These are phyloP conservation scores for Platycheirus rosarum DNA, from an alignment of 2,888 invertebrate species.

Conservation along the genomic window DNA sequence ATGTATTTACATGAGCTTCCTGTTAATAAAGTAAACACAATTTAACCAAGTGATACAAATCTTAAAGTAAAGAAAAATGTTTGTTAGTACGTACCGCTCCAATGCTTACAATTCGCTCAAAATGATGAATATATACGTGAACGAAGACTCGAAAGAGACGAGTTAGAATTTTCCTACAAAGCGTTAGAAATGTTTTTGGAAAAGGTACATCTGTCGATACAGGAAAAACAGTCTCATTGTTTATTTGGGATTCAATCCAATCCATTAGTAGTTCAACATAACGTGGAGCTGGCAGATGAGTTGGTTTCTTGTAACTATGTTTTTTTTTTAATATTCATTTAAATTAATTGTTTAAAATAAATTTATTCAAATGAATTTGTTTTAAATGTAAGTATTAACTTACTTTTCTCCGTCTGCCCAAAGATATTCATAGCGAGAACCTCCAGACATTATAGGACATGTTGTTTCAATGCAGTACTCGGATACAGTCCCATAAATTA, in stretches of 20 bases:
- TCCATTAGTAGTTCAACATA: conserved; percentile 94
- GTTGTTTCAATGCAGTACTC: conserved; percentile 92
- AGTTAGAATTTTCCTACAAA: conserved; percentile 94
- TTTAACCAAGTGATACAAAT: neutral
- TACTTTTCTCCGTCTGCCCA: conserved; percentile 93
- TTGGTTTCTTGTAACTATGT: conserved; percentile 88
- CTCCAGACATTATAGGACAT: conserved; percentile 96
- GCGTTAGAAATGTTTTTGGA: conserved; percentile 90
- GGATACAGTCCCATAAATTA: conserved; percentile 94
- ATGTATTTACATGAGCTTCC: conserved; percentile 96
- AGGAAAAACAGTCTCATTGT: conserved; percentile 93
- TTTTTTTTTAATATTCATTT: neutral
- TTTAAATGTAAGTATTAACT: too few relatives aligned
- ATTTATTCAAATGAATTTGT: too few relatives aligned
- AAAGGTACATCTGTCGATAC: conserved; percentile 94
- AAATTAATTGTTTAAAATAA: neutral
- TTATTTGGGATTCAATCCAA: conserved; percentile 95
- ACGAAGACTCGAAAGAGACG: conserved; percentile 95
- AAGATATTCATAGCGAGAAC: conserved; percentile 93
- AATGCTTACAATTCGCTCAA: conserved; percentile 92
- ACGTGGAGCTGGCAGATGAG: conserved; percentile 91
- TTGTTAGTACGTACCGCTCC: conserved; percentile 90
- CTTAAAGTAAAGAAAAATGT: too few relatives aligned
- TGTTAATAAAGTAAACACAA: conserved; percentile 59
- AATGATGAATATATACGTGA: conserved; percentile 97